These are phyloP conservation scores for Alloplasta piceator DNA, from an alignment of 2,888 invertebrate species.

Conservation along the genomic window DNA sequence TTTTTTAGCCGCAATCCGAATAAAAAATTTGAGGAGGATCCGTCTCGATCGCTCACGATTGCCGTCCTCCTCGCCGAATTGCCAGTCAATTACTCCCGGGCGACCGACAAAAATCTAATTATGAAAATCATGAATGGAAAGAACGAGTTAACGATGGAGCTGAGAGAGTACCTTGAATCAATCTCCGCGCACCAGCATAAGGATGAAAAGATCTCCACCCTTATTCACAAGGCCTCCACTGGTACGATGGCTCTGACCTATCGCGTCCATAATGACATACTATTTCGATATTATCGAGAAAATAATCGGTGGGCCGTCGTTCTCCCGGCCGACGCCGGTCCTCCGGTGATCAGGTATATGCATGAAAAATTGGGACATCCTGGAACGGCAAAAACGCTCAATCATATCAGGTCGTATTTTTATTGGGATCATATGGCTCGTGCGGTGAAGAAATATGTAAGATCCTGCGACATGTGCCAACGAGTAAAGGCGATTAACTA, in stretches of 20 bases:
- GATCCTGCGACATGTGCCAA: conserved; percentile 41
- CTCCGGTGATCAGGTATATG: neutral
- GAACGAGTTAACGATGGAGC: neutral
- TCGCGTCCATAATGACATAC: neutral
- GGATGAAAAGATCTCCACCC: neutral
- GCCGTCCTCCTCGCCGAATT: neutral
- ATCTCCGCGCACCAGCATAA: neutral
- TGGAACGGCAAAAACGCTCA: neutral
- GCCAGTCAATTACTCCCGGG: neutral
- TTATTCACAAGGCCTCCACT: neutral
- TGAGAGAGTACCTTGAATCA: neutral
- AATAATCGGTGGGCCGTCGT: neutral
- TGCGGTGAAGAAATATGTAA: conserved; percentile 7
- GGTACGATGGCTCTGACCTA: neutral
- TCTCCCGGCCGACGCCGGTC: neutral
- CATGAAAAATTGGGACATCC: neutral
- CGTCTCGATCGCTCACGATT: neutral
- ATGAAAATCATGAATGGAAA: neutral
- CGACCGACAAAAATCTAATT: neutral
- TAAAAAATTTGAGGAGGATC: conserved; percentile 30
- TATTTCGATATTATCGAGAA: neutral
- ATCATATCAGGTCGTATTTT: neutral
- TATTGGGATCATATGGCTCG: conserved; percentile 18
- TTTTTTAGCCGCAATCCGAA: conserved; percentile 69
- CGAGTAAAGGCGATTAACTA: conserved; percentile 6